Evolutionary conservation across 35 echinoderm and acorn worm species (phyloP), one percentile per base, ranked within the genome.

Genomic region (Heliocidaris tuberculata): DNA sequence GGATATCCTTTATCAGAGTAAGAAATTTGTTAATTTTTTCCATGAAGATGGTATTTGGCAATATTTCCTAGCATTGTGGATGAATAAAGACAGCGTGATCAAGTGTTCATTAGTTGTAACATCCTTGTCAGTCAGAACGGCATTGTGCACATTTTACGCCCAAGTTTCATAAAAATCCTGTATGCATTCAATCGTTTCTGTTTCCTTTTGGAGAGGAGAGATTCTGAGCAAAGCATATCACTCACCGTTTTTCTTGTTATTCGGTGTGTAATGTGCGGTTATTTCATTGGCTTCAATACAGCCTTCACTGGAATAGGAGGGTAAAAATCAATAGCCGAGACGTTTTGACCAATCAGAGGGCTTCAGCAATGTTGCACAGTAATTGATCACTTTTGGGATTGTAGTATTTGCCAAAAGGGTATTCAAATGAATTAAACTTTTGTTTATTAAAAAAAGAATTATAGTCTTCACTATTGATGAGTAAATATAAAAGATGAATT

Each of bases 191-290:
- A 78, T 27, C 65, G 21, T 78, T n/a, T 27, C 21, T 56, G 6
- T 78, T 78, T 78, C 65, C 0, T 78, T 78, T 78, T 78, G 17
- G 1, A 70, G 17, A 70, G 17, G 0, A 56, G 11, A 78, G 27
- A 27, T 89, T 89, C 87, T 89, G 87, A 89, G 87, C 87, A 89
- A 89, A 47, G 31, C 21, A 89, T 48, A 48, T 47, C 87, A 89
- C 87, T 47, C 31, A 89, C 30, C 87, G 24, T 30, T 35, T 89
- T 89, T 89, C 87, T 89, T 30, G 87, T 47, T 89, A 89, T 47
- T 17, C 87, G 31, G 32, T 89, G 31, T 48, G 31, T 89, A 89
- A 89, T 89, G 6, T 48, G 87, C 19, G 87, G 47, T 89, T 89
- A 47, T 47, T n/a, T n/a, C 29, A 87, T 89, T 89, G 65, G 65